These are phyloP conservation scores for Proteles cristata DNA, from an alignment of 2,113 vertebrate genomes.

Conservation along the genomic window DNA sequence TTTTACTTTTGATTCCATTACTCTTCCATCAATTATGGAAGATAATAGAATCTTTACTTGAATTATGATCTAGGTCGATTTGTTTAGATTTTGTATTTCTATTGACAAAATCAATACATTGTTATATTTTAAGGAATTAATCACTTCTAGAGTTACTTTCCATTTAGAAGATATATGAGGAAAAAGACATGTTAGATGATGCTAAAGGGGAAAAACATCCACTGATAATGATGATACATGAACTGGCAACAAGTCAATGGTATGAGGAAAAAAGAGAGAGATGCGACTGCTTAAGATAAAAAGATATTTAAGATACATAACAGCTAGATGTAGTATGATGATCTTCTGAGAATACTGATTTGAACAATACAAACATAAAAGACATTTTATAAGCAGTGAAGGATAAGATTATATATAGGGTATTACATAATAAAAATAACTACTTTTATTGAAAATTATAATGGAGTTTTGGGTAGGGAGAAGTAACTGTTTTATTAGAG, in stretches of 20 bases:
- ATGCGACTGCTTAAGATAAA: not conserved
- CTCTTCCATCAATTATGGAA: not conserved
- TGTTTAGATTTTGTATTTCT: not conserved
- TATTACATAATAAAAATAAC: not conserved
- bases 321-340: not conserved
- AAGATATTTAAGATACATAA: not conserved
- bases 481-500: not conserved
- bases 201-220: not conserved
- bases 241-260: not conserved
- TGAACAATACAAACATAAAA: not conserved
- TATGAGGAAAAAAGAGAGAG: not conserved
- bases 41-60: not conserved
- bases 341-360: not conserved
- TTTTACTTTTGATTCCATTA: not conserved
- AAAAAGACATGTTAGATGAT: not conserved
- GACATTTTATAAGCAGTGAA: not conserved
- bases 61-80: not conserved
- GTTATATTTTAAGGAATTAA: not conserved
- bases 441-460: not conserved
- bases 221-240: not conserved
- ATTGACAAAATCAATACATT: not conserved
- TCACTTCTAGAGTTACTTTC: not conserved
- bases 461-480: not conserved
- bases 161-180: not conserved
- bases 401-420: not conserved